Conservation (phyloP, 2,113 vertebrate genomes). For the Daubentonia madagascariensis region DNA sequence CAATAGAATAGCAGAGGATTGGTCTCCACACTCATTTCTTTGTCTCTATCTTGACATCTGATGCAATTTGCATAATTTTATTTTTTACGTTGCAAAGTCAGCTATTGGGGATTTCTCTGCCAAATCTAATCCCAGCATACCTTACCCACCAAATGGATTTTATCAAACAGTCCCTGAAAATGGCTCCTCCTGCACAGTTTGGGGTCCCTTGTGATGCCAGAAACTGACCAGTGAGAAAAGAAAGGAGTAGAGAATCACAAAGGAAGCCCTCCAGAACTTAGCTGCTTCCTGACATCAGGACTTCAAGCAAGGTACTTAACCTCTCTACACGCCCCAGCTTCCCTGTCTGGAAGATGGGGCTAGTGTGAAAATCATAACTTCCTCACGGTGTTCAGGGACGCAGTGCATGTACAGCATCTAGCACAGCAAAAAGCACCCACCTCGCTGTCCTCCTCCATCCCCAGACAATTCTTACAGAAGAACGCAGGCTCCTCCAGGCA, state of each 20-base stretch:
- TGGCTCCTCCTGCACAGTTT: neutral
- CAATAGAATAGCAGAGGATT: neutral
- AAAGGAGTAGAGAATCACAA: neutral
- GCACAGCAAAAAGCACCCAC: neutral
- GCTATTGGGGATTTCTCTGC: neutral
- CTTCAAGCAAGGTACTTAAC: neutral
- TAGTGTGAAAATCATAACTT: neutral
- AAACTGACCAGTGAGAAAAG: neutral
- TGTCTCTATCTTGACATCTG: constrained; percentile 9
- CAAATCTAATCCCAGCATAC: neutral
- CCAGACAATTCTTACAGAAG: neutral
- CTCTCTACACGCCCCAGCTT: neutral
- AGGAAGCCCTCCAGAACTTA: neutral
- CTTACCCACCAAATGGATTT: neutral
- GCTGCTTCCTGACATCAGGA: neutral
- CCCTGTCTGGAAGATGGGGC: neutral
- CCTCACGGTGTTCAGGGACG: neutral
- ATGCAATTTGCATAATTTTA: neutral
- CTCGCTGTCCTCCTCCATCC: neutral
- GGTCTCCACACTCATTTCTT: neutral
- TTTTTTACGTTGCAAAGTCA: neutral
- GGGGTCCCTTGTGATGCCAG: neutral
- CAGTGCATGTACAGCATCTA: no score
- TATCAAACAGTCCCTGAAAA: neutral
- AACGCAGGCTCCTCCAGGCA: neutral